Base-by-base conservation (phyloP, 2,797 vertebrate species). In the Peromyscus nudipes region DNA sequence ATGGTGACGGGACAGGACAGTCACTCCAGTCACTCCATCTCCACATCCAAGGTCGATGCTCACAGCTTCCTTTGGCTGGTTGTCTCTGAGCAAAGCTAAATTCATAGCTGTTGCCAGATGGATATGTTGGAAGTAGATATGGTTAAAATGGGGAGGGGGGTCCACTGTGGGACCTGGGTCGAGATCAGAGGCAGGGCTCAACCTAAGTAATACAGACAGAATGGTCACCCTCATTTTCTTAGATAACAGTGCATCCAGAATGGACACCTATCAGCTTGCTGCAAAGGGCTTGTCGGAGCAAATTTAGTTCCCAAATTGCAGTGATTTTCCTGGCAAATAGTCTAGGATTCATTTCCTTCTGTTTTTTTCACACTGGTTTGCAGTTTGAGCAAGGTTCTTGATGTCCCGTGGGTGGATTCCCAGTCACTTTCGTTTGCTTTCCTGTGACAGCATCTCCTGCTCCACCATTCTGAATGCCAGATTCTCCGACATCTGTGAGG, bases 51-150 rank as follows among this genome's bases (percentile, higher is more conserved):
- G 57, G 83, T 0, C 46, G 91, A 69, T 52, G 65, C 21, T 91
- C 16, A 90, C 40, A 49, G 67, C 25, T 64, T 19, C 25, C 23
- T 89, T n/a, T 31, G 80, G 52, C 19, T 75, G 85, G n/a, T 0
- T 40, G 49, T 77, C 92, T 96, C 86, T 91, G 67, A 77, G 81
- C 71, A 92, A 84, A 94, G 17, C 84, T 57, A 85, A 83, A 65
- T 5, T 40, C 76, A 73, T 40, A 7, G 34, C 86, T 65, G 64
- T 75, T 46, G 52, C 69, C 23, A 62, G 73, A 43, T 60, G 8
- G 11, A 37, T 49, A 73, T 65, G 60, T 43, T 64, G 49, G 40
- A 84, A 69, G 65, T 40, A 89, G 79, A 88, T 81, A 92, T 14
- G 60, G 86, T 43, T 57, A 29, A 83, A n/a, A 40, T 16, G 11